Evolutionary conservation across 2,113 vertebrate genomes (phyloP).

Genomic region (Mobula hypostoma): DNA sequence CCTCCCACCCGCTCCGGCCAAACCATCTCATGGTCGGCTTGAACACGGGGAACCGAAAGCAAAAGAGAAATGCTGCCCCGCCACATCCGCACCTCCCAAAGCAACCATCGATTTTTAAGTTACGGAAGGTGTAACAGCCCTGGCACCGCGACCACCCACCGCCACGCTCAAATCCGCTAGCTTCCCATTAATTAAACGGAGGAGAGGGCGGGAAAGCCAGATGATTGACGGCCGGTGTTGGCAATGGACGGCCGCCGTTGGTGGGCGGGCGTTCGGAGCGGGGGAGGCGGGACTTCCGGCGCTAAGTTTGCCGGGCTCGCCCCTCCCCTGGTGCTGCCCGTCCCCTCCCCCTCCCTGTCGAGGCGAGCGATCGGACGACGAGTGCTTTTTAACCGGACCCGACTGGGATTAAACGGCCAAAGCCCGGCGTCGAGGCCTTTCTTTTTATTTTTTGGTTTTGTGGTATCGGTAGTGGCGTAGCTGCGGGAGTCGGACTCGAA

Average conservation of each 20-base stretch:
- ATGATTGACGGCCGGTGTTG: background rate
- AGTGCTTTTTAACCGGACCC: background rate
- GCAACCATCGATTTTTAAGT: too few species aligned
- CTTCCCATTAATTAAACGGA: background rate
- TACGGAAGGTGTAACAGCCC: too few species aligned
- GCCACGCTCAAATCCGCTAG: background rate
- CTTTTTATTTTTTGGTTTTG: too few species aligned
- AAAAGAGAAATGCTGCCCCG: too few species aligned
- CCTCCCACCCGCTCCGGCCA: background rate
- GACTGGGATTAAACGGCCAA: slow-evolving; percentile 8
- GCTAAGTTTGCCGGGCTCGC: too few species aligned
- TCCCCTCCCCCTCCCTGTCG: background rate
- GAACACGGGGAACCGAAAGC: background rate
- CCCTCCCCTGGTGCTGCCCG: background rate
- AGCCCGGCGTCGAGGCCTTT: background rate
- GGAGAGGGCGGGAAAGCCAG: background rate
- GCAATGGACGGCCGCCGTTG: background rate
- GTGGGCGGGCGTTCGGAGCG: too few species aligned
- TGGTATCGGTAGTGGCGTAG: too few species aligned
- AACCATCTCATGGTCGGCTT: background rate
- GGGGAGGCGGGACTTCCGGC: background rate
- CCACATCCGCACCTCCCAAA: too few species aligned
- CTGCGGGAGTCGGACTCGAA: too few species aligned
- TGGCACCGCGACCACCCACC: background rate
- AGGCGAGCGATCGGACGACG: slow-evolving; percentile 18